These are phyloP conservation scores for Conchocele bisecta DNA, from an alignment of 2,888 invertebrate genomes.

Conservation along the genomic window DNA sequence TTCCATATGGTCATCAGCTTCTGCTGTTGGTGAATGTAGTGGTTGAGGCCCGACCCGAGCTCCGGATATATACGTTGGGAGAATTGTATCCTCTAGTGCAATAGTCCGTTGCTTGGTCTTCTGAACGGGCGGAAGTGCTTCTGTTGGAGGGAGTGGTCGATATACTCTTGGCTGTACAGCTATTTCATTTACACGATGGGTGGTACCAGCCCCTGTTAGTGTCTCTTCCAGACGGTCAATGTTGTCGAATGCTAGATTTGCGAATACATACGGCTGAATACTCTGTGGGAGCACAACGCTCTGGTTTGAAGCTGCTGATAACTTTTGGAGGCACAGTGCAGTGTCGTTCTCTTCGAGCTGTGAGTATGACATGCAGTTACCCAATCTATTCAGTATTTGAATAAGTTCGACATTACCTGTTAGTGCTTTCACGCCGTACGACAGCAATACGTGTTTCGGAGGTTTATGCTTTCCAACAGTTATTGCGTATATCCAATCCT, in stretches of 20 bases:
- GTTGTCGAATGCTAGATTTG: neutral
- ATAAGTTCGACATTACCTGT: conserved; percentile 9
- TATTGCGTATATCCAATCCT: neutral
- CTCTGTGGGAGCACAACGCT: neutral
- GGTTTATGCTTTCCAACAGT: neutral
- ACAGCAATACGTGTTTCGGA: neutral
- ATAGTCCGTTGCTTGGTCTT: neutral
- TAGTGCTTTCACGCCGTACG: neutral
- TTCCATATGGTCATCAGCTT: too few relatives aligned
- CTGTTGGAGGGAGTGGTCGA: neutral
- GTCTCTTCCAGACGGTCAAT: neutral
- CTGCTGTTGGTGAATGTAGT: neutral
- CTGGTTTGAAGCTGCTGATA: neutral
- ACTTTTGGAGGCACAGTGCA: neutral
- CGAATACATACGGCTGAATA: neutral
- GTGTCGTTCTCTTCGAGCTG: neutral
- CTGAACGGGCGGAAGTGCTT: neutral
- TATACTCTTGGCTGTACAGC: neutral
- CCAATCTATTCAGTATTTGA: neutral
- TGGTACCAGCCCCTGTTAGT: too few relatives aligned
- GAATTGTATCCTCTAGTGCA: neutral
- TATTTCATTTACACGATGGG: conserved; percentile 1
- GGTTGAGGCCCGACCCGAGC: neutral
- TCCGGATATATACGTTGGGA: neutral
- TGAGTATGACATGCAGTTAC: neutral